Evolutionary conservation across 2,888 invertebrate species (phyloP).

Genomic region (Leptogaster cylindrica): DNA sequence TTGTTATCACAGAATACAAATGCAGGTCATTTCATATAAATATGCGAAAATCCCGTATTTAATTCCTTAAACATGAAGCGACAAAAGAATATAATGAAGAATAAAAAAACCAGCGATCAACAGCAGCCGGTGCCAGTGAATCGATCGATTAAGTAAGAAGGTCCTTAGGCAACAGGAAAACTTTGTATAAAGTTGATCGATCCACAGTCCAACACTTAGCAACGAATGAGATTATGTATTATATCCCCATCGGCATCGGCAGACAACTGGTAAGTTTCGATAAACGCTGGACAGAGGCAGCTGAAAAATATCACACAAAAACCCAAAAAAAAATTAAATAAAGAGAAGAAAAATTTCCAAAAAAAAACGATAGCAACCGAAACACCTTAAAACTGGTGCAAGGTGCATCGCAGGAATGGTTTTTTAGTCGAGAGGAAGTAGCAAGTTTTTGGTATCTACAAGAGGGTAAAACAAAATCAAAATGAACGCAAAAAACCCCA

Average conservation of each 20-base stretch:
- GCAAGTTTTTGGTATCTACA: slow-evolving; percentile 28
- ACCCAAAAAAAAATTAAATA: neutral
- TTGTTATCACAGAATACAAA: no score
- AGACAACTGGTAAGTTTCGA: slow-evolving; percentile 33
- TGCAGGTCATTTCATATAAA: no score
- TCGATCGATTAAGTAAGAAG: slow-evolving; percentile 23
- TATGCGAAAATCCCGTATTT: no score
- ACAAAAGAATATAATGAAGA: no score
- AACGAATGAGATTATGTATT: slow-evolving; percentile 18
- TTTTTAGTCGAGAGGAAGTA: slow-evolving; percentile 31
- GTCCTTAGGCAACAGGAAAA: slow-evolving; percentile 20
- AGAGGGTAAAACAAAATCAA: slow-evolving; percentile 2
- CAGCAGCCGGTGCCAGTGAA: no score
- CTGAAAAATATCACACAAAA: slow-evolving; percentile 20
- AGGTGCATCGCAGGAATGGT: slow-evolving; percentile 29
- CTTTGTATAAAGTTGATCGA: neutral
- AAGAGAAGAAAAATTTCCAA: slow-evolving; percentile 2
- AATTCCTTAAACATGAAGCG: no score
- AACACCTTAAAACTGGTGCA: slow-evolving; percentile 36
- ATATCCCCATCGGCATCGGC: slow-evolving; percentile 23
- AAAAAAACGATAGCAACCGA: slow-evolving; percentile 27
- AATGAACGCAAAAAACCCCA: slow-evolving; percentile 23
- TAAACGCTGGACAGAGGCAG: slow-evolving; percentile 29
- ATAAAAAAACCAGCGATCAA: no score
- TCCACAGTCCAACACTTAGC: neutral